These are phyloP conservation scores for Brachionus paranguensis DNA, from an alignment of 1,140 invertebrate species.

Conservation along the genomic window DNA sequence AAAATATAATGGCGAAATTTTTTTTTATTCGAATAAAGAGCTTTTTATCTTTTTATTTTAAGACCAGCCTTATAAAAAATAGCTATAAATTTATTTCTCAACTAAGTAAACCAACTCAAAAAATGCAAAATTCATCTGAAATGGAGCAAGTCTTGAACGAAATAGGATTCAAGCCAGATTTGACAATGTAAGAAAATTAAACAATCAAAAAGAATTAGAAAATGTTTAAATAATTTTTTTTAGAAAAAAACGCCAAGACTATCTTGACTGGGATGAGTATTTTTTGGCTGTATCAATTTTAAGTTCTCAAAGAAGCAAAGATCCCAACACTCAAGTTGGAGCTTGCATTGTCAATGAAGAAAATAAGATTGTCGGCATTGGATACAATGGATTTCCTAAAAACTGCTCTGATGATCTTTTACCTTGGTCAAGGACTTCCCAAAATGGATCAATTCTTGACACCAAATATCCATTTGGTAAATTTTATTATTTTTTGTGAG, in stretches of 20 bases:
- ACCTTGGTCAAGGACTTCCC: constrained; percentile 69
- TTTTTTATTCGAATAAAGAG: too few relatives aligned
- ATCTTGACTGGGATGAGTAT: constrained; percentile 77
- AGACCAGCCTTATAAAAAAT: too few relatives aligned
- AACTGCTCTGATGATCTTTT: constrained; percentile 80
- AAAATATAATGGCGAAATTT: too few relatives aligned
- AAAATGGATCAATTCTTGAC: constrained; percentile 58
- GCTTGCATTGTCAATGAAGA: constrained; percentile 81
- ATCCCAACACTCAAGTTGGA: constrained; percentile 81
- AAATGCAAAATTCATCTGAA: neutral
- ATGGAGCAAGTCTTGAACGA: neutral
- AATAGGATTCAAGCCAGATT: neutral
- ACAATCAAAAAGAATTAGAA: neutral
- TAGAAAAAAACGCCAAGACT: constrained; percentile 49
- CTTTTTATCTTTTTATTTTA: too few relatives aligned
- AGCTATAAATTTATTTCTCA: neutral
- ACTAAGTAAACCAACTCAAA: neutral
- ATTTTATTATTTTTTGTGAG: constrained; percentile 4
- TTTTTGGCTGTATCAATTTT: constrained; percentile 82
- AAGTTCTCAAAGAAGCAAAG: constrained; percentile 81
- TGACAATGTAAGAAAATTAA: neutral
- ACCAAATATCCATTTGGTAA: constrained; percentile 79
- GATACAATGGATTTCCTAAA: constrained; percentile 89
- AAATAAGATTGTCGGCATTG: constrained; percentile 83
- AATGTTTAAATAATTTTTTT: neutral